Conservation (phyloP, 2,888 invertebrate genomes). For the Eristalis tenax region DNA sequence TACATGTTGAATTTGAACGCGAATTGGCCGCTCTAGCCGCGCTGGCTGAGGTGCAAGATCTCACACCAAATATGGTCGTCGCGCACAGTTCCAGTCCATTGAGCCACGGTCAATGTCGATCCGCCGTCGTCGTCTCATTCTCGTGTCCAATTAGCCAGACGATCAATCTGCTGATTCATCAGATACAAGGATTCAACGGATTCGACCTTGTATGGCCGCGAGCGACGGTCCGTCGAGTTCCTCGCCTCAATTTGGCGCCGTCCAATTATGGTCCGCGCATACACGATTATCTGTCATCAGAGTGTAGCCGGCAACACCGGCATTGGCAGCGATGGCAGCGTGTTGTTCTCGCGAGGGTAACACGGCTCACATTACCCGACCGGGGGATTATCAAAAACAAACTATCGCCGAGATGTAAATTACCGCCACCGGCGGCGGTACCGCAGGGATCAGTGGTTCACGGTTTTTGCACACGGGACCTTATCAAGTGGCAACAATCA, state of each 20-base stretch:
- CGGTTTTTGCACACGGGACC: slow-evolving; percentile 17
- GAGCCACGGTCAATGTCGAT: slow-evolving; percentile 47
- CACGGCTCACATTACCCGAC: slow-evolving; percentile 60
- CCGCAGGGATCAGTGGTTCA: neutral
- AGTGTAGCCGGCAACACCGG: slow-evolving; percentile 39
- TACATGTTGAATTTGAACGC: slow-evolving; percentile 24
- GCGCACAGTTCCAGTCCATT: slow-evolving; percentile 30
- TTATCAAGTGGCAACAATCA: slow-evolving; percentile 60
- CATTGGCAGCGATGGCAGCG: slow-evolving; percentile 29
- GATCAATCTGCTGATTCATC: slow-evolving; percentile 64
- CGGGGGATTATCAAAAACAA: slow-evolving; percentile 67
- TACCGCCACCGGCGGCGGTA: slow-evolving; percentile 46
- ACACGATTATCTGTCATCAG: slow-evolving; percentile 65
- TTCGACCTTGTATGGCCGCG: slow-evolving; percentile 68
- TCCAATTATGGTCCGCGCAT: slow-evolving; percentile 39
- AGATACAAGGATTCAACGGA: slow-evolving; percentile 45
- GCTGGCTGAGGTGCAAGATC: slow-evolving; percentile 46
- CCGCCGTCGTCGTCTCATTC: slow-evolving; percentile 20
- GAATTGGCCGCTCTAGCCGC: slow-evolving; percentile 14
- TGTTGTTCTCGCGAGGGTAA: slow-evolving; percentile 63
- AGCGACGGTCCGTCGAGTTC: slow-evolving; percentile 37
- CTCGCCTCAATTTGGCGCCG: slow-evolving; percentile 60
- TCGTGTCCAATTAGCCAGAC: slow-evolving; percentile 56
- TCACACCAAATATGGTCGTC: slow-evolving; percentile 61
- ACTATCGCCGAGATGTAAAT: slow-evolving; percentile 57